phyloP scores from a whole-genome alignment of 2,888 invertebrate genomes.

The Ephialtes manifestator region DNA sequence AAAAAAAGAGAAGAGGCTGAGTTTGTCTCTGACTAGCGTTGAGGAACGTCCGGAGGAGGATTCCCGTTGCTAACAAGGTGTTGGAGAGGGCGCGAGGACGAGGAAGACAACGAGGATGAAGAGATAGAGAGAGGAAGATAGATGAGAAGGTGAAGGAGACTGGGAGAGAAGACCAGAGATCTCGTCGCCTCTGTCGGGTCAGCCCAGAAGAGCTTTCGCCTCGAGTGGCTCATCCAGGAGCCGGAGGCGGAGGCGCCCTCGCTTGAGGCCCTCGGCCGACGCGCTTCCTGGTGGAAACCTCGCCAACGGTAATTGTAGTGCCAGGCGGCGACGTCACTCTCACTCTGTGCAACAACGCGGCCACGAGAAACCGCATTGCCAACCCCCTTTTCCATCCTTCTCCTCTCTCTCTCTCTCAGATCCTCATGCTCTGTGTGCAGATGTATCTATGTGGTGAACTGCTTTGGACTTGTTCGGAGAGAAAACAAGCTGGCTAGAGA shows the following conservation, averaged over 20 bases:
- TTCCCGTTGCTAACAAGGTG: constrained; percentile 81
- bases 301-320: constrained; percentile 83
- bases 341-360: constrained; percentile 53
- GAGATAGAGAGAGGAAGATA: constrained; percentile 44
- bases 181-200: constrained; percentile 76
- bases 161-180: constrained; percentile 48
- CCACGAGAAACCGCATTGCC: constrained; percentile 59
- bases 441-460: background rate
- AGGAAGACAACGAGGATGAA: constrained; percentile 58
- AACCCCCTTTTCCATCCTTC: constrained; percentile 50
- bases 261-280: constrained; percentile 78
- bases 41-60: constrained; percentile 67
- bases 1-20: constrained; percentile 38
- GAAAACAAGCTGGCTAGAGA: background rate
- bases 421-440: background rate
- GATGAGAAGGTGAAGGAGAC: constrained; percentile 71
- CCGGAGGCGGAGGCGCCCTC: constrained; percentile 21
- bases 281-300: constrained; percentile 73
- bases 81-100: constrained; percentile 75
- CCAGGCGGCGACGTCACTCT: constrained; percentile 67
- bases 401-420: constrained; percentile 9
- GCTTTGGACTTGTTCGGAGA: background rate
- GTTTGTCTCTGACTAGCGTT: constrained; percentile 61
- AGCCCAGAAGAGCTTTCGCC: constrained; percentile 75
- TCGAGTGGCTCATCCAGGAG: constrained; percentile 61